Evolutionary conservation across 2,113 vertebrate species (phyloP).

Genomic region (Sceloporus undulatus): DNA sequence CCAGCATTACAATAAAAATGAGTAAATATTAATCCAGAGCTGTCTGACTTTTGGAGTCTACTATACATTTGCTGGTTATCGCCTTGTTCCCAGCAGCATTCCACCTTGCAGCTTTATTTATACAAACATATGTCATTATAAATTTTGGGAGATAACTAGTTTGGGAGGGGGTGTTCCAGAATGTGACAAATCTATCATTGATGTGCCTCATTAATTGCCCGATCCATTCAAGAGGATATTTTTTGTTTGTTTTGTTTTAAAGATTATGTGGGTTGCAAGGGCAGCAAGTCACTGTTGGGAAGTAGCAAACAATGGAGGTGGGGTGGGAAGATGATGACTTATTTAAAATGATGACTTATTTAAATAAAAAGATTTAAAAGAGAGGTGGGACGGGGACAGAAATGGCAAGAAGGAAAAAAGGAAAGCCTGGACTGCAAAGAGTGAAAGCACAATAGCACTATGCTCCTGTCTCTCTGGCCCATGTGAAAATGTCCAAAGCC

Average conservation of each 20-base stretch:
- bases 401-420: background rate
- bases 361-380: background rate
- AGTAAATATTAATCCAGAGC: constrained; percentile 72
- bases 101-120: constrained; percentile 62
- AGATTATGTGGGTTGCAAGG: constrained; percentile 57
- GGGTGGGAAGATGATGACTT: background rate
- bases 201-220: constrained; percentile 48
- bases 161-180: constrained; percentile 48
- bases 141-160: constrained; percentile 65
- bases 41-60: constrained; percentile 58
- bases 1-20: constrained; percentile 76
- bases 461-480: too few relatives aligned
- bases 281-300: constrained; percentile 18
- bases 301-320: constrained; percentile 19
- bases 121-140: constrained; percentile 61
- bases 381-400: background rate
- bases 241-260: constrained; percentile 61
- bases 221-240: constrained; percentile 20
- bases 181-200: constrained; percentile 51
- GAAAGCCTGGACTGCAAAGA: background rate
- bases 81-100: constrained; percentile 60
- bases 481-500: too few relatives aligned
- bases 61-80: constrained; percentile 70
- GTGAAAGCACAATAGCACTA: too few relatives aligned
- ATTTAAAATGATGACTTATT: too few relatives aligned